Evolutionary conservation across 1,140 invertebrate genomes (phyloP), one percentile per base, ranked within the genome.

Genomic region (Caenorhabditis remanei): DNA sequence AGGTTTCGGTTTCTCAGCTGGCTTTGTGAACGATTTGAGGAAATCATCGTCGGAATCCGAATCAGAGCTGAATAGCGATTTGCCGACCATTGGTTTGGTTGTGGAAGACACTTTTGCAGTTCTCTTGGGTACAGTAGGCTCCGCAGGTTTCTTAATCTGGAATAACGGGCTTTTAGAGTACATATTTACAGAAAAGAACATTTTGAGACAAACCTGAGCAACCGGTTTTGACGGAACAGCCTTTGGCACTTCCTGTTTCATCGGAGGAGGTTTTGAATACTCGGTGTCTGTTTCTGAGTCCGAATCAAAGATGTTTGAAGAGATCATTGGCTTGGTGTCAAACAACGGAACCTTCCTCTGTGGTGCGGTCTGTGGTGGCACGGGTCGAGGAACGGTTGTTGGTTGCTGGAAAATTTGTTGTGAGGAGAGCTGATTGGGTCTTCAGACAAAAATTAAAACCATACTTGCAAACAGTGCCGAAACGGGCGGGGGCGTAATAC

Each of bases 41-140:
- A 79, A 79, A 16, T 79, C 71, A n/a, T 79, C 71, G 24, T 79
- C 71, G 14, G 71, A 79, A 53, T 79, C 71, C 21, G 71, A 79
- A 14, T 79, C 71, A 5, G 71, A 79, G 7, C 40, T 43, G 46
- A 79, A 79, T 13, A 79, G 9, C 7, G 71, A 79, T 13, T 50
- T 53, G 9, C 32, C 71, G n/a, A 79, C 40, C 9, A 46, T 11
- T 50, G 50, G 14, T 19, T 24, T 48, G n/a, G 71, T 46, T 79
- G 46, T 9, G 4, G 32, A 21, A 0, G 61, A 7, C 11, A n/a
- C 16, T 16, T 43, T 13, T 14, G 11, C 19, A 13, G 46, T 19
- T 11, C 21, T 4, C n/a, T 71, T 71, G n/a, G 1, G 14, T 32
- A 8, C 3, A 46, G 7, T 7, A 5, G 40, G 41, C 14, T 71